phyloP scores from a whole-genome alignment of 2,797 vertebrate species.

The Lithobates pipiens region DNA sequence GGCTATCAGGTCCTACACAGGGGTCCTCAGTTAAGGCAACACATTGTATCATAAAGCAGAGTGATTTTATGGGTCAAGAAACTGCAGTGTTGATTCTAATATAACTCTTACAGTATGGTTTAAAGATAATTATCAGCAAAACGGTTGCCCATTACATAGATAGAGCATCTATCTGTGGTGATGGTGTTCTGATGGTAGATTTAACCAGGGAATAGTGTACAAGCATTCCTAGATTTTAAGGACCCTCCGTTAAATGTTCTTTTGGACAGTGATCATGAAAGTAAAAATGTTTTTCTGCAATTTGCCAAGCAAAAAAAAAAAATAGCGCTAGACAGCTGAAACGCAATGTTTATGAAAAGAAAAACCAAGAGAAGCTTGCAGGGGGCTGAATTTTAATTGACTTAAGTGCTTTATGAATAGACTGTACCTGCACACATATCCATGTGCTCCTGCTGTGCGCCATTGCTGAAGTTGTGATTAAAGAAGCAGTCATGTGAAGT shows the following conservation, averaged over 20 bases:
- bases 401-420: constrained; percentile 43
- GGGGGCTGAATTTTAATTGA: constrained; percentile 50
- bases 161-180: not conserved
- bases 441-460: constrained; percentile 43
- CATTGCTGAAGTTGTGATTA: constrained; percentile 43
- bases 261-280: constrained; percentile 29
- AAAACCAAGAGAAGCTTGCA: constrained; percentile 42
- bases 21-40: no score
- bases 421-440: constrained; percentile 46
- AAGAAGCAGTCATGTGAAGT: constrained; percentile 50
- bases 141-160: not conserved
- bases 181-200: not conserved
- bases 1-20: no score
- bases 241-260: constrained; percentile 1
- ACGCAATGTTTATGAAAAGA: constrained; percentile 24
- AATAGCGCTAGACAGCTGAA: constrained; percentile 19
- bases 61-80: no score
- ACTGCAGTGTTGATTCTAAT: no score
- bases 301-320: constrained; percentile 11
- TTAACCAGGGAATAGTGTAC: not conserved
- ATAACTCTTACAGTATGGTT: no score
- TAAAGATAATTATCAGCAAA: no score
- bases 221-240: not conserved
- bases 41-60: no score
- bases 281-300: constrained; percentile 28